Conservation (phyloP, 64 coral and sea anemone species). For the Montipora foliosa region DNA sequence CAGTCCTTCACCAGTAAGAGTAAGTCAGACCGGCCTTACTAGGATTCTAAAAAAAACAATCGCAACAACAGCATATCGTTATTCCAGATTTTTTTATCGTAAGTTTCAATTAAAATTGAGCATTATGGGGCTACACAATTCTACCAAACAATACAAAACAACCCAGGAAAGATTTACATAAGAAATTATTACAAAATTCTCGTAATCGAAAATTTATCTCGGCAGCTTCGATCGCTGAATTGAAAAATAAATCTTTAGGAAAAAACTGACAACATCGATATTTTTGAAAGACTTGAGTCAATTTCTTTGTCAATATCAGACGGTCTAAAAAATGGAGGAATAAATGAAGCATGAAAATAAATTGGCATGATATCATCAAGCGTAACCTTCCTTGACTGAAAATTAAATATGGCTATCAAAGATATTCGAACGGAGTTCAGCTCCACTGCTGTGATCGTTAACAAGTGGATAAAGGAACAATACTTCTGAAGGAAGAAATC, state of each 20-base stretch:
- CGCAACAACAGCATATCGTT: neutral
- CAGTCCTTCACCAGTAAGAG: neutral
- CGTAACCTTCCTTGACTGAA: neutral
- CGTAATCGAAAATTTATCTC: neutral
- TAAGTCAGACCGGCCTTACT: neutral
- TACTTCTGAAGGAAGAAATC: neutral
- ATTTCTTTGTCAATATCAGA: neutral
- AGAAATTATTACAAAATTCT: conserved; percentile 10
- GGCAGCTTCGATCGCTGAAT: neutral
- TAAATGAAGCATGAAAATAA: neutral
- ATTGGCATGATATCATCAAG: conserved; percentile 2
- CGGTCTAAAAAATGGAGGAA: neutral
- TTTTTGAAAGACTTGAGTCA: neutral
- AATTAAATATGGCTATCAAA: neutral
- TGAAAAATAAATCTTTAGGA: neutral
- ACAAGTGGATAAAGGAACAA: neutral
- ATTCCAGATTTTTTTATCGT: conserved; percentile 6
- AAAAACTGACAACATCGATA: too few species aligned
- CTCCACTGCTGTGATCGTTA: neutral
- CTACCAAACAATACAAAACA: conserved; percentile 38
- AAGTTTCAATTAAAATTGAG: conserved; percentile 33
- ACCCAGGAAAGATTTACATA: conserved; percentile 46
- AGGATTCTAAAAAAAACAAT: neutral
- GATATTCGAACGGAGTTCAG: neutral
- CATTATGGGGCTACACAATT: conserved; percentile 15